Evolutionary conservation across 2,888 invertebrate genomes (phyloP).

Genomic region (Alentia gelatinosa): DNA sequence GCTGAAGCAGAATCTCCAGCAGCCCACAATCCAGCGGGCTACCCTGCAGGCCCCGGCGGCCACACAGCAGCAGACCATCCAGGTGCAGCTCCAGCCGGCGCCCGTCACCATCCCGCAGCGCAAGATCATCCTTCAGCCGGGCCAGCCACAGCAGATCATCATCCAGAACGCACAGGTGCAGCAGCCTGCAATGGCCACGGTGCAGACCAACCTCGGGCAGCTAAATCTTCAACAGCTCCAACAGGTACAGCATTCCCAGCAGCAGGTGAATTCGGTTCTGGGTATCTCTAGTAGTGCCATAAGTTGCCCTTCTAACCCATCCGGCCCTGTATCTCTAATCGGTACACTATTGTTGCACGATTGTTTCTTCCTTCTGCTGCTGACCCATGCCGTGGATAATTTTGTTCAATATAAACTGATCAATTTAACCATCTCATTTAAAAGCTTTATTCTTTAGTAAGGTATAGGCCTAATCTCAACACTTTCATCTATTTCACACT

Average conservation of each 20-base stretch:
- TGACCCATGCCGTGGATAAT: not conserved
- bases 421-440: no score
- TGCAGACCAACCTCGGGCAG: constrained; percentile 63
- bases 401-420: no score
- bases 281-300: constrained; percentile 22
- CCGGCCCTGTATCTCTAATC: not conserved
- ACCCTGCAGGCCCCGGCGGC: not conserved
- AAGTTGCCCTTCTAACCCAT: not conserved
- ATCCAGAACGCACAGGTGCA: constrained; percentile 56
- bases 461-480: no score
- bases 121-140: constrained; percentile 60
- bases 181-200: constrained; percentile 47
- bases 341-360: not conserved
- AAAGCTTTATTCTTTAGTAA: no score
- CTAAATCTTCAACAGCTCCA: constrained; percentile 76
- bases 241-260: constrained; percentile 68
- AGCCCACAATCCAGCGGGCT: not conserved
- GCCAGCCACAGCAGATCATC: constrained; percentile 61
- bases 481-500: no score
- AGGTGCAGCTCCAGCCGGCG: constrained; percentile 48
- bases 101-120: constrained; percentile 52
- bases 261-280: constrained; percentile 49
- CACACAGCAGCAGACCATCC: constrained; percentile 61
- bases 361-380: not conserved
- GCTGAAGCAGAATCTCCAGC: constrained; percentile 50